A percentile compares a stretch with the other conserved stretches of the same genome.
These are phyloP conservation scores for Meda fulgida DNA, from an alignment of 2,797 vertebrate genomes.

Conservation along the genomic window DNA sequence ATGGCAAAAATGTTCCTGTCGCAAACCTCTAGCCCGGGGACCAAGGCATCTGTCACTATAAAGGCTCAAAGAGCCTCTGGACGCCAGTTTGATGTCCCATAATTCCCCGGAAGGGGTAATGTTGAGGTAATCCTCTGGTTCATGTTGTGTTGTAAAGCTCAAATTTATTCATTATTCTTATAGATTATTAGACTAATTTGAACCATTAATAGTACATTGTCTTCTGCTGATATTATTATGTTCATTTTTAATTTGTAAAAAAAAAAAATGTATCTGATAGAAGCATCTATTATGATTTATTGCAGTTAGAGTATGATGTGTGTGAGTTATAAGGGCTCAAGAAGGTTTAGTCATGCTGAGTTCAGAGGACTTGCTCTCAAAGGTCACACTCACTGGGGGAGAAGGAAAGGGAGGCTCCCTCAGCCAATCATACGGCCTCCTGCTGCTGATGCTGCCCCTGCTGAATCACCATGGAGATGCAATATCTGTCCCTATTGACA, in stretches of 20 bases:
- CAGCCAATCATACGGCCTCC: conserved; percentile 60
- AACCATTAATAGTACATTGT: background rate
- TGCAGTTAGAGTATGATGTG: background rate
- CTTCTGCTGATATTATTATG: background rate
- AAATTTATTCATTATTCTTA: background rate
- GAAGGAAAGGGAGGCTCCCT: conserved; percentile 54
- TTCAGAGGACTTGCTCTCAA: conserved; percentile 62
- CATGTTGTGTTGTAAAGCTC: background rate
- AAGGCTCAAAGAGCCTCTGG: conserved; percentile 10
- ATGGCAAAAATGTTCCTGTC: background rate
- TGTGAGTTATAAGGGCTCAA: conserved; percentile 35
- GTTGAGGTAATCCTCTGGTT: conserved; percentile 25
- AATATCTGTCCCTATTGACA: conserved; percentile 43
- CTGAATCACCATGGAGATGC: conserved; percentile 57
- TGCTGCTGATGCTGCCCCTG: conserved; percentile 55
- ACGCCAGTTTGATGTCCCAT: conserved; percentile 34
- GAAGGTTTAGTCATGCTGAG: conserved; percentile 61
- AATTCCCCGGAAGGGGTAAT: conserved; percentile 11
- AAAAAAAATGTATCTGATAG: background rate
- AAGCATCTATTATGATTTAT: conserved; percentile 1
- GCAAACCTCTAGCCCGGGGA: background rate
- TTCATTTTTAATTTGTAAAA: background rate
- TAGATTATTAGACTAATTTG: background rate
- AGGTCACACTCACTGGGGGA: conserved; percentile 62
- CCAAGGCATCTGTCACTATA: conserved; percentile 4